These are phyloP conservation scores for Gibbula magus DNA, from an alignment of 2,888 invertebrate species.

Conservation along the genomic window DNA sequence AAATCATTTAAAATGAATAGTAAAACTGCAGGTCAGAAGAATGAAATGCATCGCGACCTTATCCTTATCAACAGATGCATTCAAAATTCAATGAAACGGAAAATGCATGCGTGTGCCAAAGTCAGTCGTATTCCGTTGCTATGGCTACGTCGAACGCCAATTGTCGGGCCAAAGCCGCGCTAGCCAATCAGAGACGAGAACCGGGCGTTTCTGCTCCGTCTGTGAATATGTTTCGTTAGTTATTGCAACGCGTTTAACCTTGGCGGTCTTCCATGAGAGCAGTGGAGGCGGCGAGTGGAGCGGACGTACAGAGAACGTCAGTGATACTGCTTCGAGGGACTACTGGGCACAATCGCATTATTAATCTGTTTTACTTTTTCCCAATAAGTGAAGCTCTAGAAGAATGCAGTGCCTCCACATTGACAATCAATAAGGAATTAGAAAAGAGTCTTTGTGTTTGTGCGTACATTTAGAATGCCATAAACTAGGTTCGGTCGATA, in stretches of 20 bases:
- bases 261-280: neutral
- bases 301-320: neutral
- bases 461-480: slow-evolving; percentile 21
- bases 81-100: neutral
- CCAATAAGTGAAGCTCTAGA: neutral
- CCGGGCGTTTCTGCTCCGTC: slow-evolving; percentile 2
- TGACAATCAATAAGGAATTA: slow-evolving; percentile 21
- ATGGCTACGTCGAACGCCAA: slow-evolving; percentile 15
- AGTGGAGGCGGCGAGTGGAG: neutral
- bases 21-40: too few relatives aligned
- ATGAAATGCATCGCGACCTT: too few relatives aligned
- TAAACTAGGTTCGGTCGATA: slow-evolving; percentile 20
- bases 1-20: too few relatives aligned
- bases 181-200: slow-evolving; percentile 6
- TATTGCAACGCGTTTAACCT: slow-evolving; percentile 17
- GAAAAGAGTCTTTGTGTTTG: slow-evolving; percentile 18
- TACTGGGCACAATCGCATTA: neutral
- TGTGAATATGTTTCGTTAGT: slow-evolving; percentile 19
- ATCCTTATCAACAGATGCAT: too few relatives aligned
- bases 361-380: neutral
- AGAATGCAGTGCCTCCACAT: slow-evolving; percentile 4
- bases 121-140: neutral
- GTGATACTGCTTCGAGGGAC: neutral
- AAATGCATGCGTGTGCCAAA: slow-evolving; percentile 12
- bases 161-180: neutral